These are phyloP conservation scores for Ephialtes manifestator DNA, from an alignment of 2,888 invertebrate species.

Conservation along the genomic window DNA sequence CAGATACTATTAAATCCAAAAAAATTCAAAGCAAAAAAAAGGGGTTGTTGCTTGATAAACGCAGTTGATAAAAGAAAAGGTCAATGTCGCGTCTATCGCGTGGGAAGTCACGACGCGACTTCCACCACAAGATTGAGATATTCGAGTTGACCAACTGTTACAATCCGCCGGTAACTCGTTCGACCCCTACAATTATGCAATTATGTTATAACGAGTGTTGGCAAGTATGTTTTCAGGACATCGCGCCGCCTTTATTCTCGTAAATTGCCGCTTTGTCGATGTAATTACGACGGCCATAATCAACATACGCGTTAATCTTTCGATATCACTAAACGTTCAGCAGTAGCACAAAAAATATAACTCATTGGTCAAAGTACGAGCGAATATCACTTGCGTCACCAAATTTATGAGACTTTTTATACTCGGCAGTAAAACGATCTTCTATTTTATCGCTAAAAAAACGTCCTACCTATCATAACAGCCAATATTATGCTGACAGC, in stretches of 20 bases:
- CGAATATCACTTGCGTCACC: conserved; percentile 1
- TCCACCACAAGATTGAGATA: conserved; percentile 30
- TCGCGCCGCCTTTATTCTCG: conserved; percentile 46
- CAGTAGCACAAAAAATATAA: not conserved
- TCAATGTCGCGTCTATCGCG: conserved; percentile 58
- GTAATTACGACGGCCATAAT: conserved; percentile 20
- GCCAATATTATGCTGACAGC: conserved; percentile 94
- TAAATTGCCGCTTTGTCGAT: conserved; percentile 49
- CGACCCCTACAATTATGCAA: conserved; percentile 59
- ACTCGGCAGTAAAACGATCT: not conserved
- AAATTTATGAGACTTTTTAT: not conserved
- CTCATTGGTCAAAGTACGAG: conserved; percentile 27
- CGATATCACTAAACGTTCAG: conserved; percentile 7
- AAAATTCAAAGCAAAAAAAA: too few species aligned
- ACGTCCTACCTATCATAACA: conserved; percentile 92
- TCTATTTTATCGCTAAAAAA: not conserved
- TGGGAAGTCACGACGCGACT: conserved; percentile 33
- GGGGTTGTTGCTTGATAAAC: not conserved
- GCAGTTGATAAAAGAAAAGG: conserved; percentile 43
- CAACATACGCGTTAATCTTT: conserved; percentile 13
- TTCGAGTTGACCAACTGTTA: not conserved
- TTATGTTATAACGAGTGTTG: conserved; percentile 50
- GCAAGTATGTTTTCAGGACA: conserved; percentile 49
- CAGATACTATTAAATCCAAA: not conserved
- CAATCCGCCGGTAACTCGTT: not conserved